These are phyloP conservation scores for Anthonomus grandis DNA, from an alignment of 1,140 invertebrate genomes.

Conservation along the genomic window DNA sequence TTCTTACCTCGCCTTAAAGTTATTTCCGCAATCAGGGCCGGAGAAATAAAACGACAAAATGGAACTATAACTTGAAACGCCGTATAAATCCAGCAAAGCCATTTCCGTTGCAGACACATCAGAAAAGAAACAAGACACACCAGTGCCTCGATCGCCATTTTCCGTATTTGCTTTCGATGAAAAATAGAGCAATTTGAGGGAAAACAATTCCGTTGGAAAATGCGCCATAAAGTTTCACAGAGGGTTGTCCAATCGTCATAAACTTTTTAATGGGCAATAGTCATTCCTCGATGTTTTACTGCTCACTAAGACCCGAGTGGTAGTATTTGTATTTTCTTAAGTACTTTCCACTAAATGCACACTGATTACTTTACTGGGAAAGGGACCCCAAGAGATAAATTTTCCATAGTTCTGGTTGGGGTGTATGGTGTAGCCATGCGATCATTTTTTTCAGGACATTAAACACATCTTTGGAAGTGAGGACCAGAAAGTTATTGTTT, in stretches of 20 bases:
- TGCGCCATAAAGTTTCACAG: slow-evolving; percentile 20
- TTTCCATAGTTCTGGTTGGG: background rate
- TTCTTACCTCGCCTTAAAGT: too few relatives aligned
- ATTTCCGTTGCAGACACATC: background rate
- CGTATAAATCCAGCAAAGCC: background rate
- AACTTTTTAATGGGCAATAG: slow-evolving; percentile 29
- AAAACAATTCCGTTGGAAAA: slow-evolving; percentile 28
- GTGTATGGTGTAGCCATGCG: slow-evolving; percentile 6
- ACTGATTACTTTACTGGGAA: slow-evolving; percentile 20
- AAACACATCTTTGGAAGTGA: too few relatives aligned
- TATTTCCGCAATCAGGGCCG: too few relatives aligned
- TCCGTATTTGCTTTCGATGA: slow-evolving; percentile 13
- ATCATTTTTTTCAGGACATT: too few relatives aligned
- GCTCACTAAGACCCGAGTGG: slow-evolving; percentile 19
- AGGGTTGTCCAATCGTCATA: slow-evolving; percentile 33
- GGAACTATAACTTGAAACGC: background rate
- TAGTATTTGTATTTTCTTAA: slow-evolving; percentile 28
- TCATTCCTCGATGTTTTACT: slow-evolving; percentile 29
- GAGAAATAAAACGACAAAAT: too few relatives aligned
- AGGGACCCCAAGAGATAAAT: slow-evolving; percentile 8
- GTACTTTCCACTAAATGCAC: slow-evolving; percentile 29
- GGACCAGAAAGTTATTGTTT: too few relatives aligned
- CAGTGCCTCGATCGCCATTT: slow-evolving; percentile 6
- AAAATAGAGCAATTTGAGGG: slow-evolving; percentile 23
- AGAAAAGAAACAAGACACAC: background rate